Conservation (phyloP, 1,140 invertebrate species). For the Bombus sylvicola region DNA sequence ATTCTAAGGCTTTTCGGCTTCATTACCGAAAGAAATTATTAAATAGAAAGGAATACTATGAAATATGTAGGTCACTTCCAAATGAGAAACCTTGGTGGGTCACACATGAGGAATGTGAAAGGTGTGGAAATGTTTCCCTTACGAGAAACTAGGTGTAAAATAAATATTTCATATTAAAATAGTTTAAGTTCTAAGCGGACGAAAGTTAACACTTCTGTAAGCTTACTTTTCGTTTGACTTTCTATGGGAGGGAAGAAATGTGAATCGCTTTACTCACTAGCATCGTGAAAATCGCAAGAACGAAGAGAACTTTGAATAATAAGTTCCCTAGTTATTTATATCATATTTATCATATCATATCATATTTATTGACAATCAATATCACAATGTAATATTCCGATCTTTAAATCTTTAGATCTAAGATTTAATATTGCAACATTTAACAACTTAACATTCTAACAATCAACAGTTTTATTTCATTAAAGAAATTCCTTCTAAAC, state of each 20-base stretch:
- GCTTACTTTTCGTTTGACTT: no score
- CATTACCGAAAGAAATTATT: background rate
- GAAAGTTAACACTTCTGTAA: background rate
- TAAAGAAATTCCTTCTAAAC: background rate
- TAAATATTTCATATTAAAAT: background rate
- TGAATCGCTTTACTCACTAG: background rate
- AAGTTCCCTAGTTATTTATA: no score
- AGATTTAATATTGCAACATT: background rate
- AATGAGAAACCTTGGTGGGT: background rate
- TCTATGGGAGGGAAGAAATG: no score
- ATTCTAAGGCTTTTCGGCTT: background rate
- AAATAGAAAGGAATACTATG: background rate
- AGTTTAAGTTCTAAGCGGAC: background rate
- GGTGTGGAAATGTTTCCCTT: background rate
- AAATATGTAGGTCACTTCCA: background rate
- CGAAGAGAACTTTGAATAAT: background rate
- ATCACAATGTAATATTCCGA: no score
- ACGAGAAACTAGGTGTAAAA: background rate
- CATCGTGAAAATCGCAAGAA: background rate
- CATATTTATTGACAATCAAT: no score
- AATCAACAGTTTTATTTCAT: no score
- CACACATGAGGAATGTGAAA: background rate
- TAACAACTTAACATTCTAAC: background rate
- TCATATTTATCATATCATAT: no score
- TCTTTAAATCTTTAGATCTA: no score